Percentiles rank a stretch among this genome's conserved stretches.
These are phyloP conservation scores for Gymnocheta viridis DNA, from an alignment of 2,888 invertebrate genomes.

Conservation along the genomic window DNA sequence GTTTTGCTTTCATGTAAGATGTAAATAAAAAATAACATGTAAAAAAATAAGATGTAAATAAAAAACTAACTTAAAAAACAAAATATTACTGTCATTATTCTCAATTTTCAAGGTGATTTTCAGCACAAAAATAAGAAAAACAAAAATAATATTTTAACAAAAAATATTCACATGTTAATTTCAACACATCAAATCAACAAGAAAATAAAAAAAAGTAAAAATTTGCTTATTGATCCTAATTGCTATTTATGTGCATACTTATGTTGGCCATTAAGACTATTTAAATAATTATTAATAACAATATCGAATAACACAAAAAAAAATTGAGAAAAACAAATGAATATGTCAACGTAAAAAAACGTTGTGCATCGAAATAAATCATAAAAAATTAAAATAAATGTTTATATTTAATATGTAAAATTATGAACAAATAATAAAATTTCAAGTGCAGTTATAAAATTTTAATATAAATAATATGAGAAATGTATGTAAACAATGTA, in stretches of 20 bases:
- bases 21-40: not conserved
- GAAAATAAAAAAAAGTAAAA: not conserved
- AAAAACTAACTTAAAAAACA: not conserved
- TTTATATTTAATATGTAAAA: not conserved
- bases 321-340: not conserved
- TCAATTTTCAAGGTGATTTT: conserved; percentile 57
- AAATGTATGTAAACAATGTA: not conserved
- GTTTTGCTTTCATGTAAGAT: not conserved
- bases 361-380: not conserved
- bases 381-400: not conserved
- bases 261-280: conserved; percentile 14
- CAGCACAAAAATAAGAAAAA: conserved; percentile 22
- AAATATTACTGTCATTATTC: conserved; percentile 45
- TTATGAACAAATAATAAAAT: not conserved
- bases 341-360: not conserved
- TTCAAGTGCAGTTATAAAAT: no score
- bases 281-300: conserved; percentile 14
- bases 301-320: conserved; percentile 7
- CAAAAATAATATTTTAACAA: not conserved
- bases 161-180: conserved; percentile 30
- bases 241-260: not conserved
- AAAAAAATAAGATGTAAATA: no score
- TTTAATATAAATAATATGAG: not conserved
- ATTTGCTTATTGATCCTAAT: conserved; percentile 42
- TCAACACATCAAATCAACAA: conserved; percentile 7